Evolutionary conservation across 2,797 vertebrate species (phyloP), one percentile per base, ranked within the genome.

Genomic region (Cichlasoma orientale): DNA sequence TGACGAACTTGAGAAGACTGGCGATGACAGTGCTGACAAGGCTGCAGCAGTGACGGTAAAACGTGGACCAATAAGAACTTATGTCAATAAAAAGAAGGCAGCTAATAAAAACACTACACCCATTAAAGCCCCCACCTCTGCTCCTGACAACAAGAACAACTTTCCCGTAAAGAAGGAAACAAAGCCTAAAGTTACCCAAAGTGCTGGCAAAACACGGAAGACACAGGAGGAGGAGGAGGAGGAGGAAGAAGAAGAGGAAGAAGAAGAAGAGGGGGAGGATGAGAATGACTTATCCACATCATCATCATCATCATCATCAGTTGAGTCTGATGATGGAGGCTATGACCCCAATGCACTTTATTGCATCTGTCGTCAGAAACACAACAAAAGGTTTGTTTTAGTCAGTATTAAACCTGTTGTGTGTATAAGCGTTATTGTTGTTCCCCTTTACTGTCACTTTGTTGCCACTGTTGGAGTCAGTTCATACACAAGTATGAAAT

Each of bases 321-420:
- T 80, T 27, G 97, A 97, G 52, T 97, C 97, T 0, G 98, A 99
- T 7, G 94, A 94, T 1, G 98, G 97, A 82, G 97, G 96, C 29
- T 99, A 99, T 0, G 98, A 99, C 89, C 97, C 98, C 52, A 98
- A 96, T 33, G 95, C 98, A 1, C 94, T 99, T 6, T 99, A 99
- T 72, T 99, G 98, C 91, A 97, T 99, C 86, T 99, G 98, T 87
- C 97, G 97, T 0, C 97, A 99, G 92, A 98, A 97, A 85, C 98
- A 99, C 86, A 99, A 99, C 90, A 99, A 99, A 95, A 97, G 98
- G 98, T 99, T 94, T 50, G 83, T 87, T 77, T 44, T 10, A 6
- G 18, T 50, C 7, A 6, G 3, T 50, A 29, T 55, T 66, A 47
- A 66, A 19, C 23, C 38, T 47, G 1, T 70, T 70, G 41, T 69